These are phyloP conservation scores for Lepidochrysops patricia DNA, from an alignment of 2,888 invertebrate genomes.

Conservation along the genomic window DNA sequence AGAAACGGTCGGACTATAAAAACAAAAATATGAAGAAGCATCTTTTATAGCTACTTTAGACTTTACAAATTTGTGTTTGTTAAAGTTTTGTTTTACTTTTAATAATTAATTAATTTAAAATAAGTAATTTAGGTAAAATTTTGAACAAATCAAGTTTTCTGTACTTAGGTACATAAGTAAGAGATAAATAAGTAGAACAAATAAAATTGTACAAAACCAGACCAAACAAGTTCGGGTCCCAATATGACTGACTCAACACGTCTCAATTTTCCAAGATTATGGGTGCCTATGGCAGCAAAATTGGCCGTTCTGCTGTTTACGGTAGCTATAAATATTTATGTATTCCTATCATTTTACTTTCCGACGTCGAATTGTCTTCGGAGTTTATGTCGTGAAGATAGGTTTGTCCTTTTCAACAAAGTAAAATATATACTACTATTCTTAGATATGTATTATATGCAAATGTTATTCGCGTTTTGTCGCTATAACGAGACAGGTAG, in stretches of 20 bases:
- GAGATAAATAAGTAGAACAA: conserved; percentile 10
- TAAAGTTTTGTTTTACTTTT: too few relatives aligned
- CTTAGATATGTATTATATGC: background rate
- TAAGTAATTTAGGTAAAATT: background rate
- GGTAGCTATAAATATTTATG: conserved; percentile 52
- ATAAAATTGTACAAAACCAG: conserved; percentile 5
- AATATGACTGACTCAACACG: conserved; percentile 12
- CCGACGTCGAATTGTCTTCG: conserved; percentile 27
- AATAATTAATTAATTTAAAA: too few relatives aligned
- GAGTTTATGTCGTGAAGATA: conserved; percentile 18
- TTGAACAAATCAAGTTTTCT: background rate
- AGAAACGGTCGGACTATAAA: too few relatives aligned
- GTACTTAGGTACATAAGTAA: background rate
- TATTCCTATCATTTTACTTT: conserved; percentile 49
- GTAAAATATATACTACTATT: conserved; percentile 13
- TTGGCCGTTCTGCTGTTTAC: conserved; percentile 42
- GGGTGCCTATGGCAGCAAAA: conserved; percentile 29
- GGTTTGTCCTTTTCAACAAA: conserved; percentile 19
- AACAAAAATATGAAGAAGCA: too few relatives aligned
- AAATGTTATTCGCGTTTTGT: background rate
- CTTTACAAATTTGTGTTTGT: too few relatives aligned
- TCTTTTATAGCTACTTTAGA: too few relatives aligned
- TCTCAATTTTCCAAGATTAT: conserved; percentile 35
- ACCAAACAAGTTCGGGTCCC: background rate
- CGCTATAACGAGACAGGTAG: background rate